Evolutionary conservation across 2,888 invertebrate species (phyloP).

Genomic region (Harpagoxenus sublaevis): DNA sequence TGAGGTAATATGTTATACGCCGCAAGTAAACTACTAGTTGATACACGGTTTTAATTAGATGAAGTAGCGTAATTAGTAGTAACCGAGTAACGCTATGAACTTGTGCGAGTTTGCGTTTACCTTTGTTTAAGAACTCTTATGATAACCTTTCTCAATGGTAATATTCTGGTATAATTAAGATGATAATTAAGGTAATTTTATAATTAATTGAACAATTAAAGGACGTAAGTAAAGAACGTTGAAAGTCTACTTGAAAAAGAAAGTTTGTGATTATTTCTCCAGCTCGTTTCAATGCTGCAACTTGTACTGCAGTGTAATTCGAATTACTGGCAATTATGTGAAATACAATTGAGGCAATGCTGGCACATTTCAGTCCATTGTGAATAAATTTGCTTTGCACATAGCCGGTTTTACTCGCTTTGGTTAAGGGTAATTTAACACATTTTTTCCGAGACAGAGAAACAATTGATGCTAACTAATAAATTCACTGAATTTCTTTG

Average conservation of each 20-base stretch:
- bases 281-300: background rate
- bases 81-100: conserved; percentile 23
- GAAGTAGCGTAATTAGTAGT: conserved; percentile 50
- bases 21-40: conserved; percentile 26
- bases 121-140: conserved; percentile 23
- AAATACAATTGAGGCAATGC: conserved; percentile 8
- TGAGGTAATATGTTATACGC: background rate
- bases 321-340: background rate
- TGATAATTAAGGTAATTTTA: conserved; percentile 35
- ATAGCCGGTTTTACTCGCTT: background rate
- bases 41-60: conserved; percentile 44
- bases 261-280: background rate
- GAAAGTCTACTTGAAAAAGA: background rate
- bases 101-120: conserved; percentile 26
- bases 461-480: background rate
- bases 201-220: conserved; percentile 10
- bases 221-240: background rate
- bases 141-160: conserved; percentile 1
- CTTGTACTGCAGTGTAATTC: background rate
- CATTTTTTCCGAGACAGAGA: conserved; percentile 3
- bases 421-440: background rate
- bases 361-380: background rate
- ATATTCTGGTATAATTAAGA: conserved; percentile 29
- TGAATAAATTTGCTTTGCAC: conserved; percentile 29
- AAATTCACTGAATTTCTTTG: conserved; percentile 1